Evolutionary conservation across 2,888 invertebrate species (phyloP), one percentile per base, ranked within the genome.

Genomic region (Galerucella pusilla): DNA sequence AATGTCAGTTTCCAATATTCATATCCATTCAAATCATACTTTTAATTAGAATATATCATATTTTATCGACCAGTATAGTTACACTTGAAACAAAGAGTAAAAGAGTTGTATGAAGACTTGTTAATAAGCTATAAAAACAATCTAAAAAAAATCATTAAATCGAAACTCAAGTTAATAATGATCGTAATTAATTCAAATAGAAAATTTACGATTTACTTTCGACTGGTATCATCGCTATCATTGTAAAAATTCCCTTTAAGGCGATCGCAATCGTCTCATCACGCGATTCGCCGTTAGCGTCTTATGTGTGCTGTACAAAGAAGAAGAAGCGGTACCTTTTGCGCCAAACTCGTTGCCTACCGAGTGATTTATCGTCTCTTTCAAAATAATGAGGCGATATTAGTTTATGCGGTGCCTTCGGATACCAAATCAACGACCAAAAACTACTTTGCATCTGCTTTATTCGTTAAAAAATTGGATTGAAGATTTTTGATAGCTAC

Each of bases 331-430:
- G 74, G 69, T 65, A 45, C 52, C 70, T 70, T 75, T 75, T 75
- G 70, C 73, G 64, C 63, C 72, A 68, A 63, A 64, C 63, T 52
- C 64, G 64, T 75, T 77, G 75, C 81, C 80, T 77, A 77, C 75
- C 61, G 80, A 80, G 81, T 83, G 84, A 84, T 84, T 84, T 84
- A 84, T 84, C 75, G 75, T 76, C 77, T 71, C 79, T 80, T 80
- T 81, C 83, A 78, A 81, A 84, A 83, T 84, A 84, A 84, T 84
- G 82, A 82, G 82, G 82, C 80, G 82, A 82, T 83, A 84, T 84
- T 84, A 83, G 80, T 83, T 83, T 83, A 81, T 81, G 83, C 46
- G 78, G 80, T 82, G 75, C 70, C 79, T 74, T 73, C 74, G 77
- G 79, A 79, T 74, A 80, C 81, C 83, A 77, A 71, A 65, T 57